These are phyloP conservation scores for Troides helena DNA, from an alignment of 2,888 invertebrate species.

Conservation along the genomic window DNA sequence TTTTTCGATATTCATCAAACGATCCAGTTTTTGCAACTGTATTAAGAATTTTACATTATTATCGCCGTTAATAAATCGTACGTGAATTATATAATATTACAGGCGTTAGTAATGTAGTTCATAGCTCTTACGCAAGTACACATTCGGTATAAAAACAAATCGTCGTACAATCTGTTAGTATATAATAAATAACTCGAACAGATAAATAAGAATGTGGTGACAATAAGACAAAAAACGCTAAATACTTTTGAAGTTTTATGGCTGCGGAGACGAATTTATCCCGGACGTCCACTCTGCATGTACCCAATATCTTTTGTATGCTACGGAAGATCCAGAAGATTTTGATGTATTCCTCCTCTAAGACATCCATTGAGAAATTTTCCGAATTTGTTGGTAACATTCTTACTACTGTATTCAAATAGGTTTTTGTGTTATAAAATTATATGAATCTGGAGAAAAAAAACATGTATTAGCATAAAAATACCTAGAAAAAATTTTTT, in stretches of 20 bases:
- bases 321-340: constrained; percentile 41
- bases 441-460: no score
- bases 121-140: constrained; percentile 25
- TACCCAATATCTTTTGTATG: constrained; percentile 48
- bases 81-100: constrained; percentile 42
- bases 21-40: constrained; percentile 55
- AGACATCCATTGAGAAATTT: constrained; percentile 53
- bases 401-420: not conserved
- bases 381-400: constrained; percentile 37
- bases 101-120: constrained; percentile 38
- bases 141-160: constrained; percentile 29
- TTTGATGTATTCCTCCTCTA: constrained; percentile 49
- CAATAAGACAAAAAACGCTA: constrained; percentile 38
- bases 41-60: constrained; percentile 50
- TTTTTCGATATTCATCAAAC: constrained; percentile 49
- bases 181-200: constrained; percentile 24
- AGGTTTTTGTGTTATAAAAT: not conserved
- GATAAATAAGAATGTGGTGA: constrained; percentile 27
- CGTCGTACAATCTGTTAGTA: constrained; percentile 14
- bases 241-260: constrained; percentile 49
- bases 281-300: constrained; percentile 49
- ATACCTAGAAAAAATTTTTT: no score
- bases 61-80: constrained; percentile 50
- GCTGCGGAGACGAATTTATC: constrained; percentile 50
- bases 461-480: no score